Conservation (phyloP, 2,797 vertebrate genomes). For the Pangasius sanitwongsei region DNA sequence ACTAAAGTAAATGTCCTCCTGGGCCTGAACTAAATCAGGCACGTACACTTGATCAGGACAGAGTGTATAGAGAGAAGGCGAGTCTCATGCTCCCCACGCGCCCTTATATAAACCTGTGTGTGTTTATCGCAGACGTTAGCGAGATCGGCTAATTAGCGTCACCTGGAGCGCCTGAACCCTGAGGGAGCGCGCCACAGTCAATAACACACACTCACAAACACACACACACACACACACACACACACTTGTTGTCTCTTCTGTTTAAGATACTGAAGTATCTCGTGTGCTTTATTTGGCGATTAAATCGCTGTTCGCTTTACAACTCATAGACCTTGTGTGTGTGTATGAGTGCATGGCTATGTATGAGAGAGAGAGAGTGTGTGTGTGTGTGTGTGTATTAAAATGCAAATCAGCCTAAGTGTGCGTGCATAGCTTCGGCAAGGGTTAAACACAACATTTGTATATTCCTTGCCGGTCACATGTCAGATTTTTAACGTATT, state of each 20-base stretch:
- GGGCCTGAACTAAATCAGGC: constrained; percentile 19
- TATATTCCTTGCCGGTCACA: constrained; percentile 7
- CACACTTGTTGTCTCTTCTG: background rate
- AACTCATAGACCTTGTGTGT: background rate
- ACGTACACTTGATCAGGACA: background rate
- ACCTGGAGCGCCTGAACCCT: constrained; percentile 36
- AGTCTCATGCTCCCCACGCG: background rate
- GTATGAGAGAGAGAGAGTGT: background rate
- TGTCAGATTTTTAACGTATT: constrained; percentile 7
- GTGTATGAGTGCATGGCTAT: background rate
- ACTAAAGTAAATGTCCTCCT: background rate
- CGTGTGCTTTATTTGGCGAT: background rate
- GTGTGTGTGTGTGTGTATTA: constrained; percentile 5
- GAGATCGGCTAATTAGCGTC: constrained; percentile 36
- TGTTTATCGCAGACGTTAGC: constrained; percentile 17
- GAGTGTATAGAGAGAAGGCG: background rate
- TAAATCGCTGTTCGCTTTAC: background rate
- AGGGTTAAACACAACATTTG: constrained; percentile 22
- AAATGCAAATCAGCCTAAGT: constrained; percentile 27
- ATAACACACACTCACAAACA: constrained; percentile 24
- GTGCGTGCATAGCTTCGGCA: constrained; percentile 5
- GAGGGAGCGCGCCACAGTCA: background rate
- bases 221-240: constrained; percentile 9
- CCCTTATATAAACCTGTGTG: background rate
- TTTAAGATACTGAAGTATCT: background rate